Evolutionary conservation across 2,888 invertebrate species (phyloP), one percentile per base, ranked within the genome.

Genomic region (Volucella inanis): DNA sequence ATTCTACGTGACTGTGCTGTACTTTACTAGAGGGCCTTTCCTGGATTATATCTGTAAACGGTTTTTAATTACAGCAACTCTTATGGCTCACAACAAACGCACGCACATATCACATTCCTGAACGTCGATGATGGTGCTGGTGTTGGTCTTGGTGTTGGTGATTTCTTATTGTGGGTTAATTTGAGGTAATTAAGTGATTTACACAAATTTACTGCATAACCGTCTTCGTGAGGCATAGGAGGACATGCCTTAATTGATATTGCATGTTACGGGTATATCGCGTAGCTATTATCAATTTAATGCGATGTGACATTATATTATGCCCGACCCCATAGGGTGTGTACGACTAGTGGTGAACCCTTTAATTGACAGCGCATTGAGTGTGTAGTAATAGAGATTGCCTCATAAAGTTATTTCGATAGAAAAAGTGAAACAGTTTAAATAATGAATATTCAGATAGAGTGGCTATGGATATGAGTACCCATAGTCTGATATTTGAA

Each of bases 161-260:
- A 71, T 76, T 75, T 81, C 75, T 81, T 81, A 85, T 68, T 81
- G 72, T 64, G 67, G 57, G 67, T 81, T 77, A 76, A 77, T 81
- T 71, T 64, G 67, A 68, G 76, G 85, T 72, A 85, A 85, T 85
- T 81, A 85, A 77, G 81, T 85, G 85, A 85, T 85, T 85, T 85
- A 77, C 85, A 81, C 81, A 81, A 85, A 85, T 85, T 85, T 85
- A 77, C 76, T 72, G 62, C 65, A 81, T 50, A 79, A 62, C 31
- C 64, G 54, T 77, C 62, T 62, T 76, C 41, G 62, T 68, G 55
- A 71, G 65, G 31, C 31, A 6, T 52, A 31, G 76, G 68, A 76
- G 71, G 80, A 68, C 80, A 72, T 50, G 67, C 45, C 80, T 85
- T 85, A 85, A 85, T 85, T 85, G 85, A 85, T 85, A 81, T 85